Base-by-base conservation (phyloP, 1,140 invertebrate species). In the Delia radicum region DNA sequence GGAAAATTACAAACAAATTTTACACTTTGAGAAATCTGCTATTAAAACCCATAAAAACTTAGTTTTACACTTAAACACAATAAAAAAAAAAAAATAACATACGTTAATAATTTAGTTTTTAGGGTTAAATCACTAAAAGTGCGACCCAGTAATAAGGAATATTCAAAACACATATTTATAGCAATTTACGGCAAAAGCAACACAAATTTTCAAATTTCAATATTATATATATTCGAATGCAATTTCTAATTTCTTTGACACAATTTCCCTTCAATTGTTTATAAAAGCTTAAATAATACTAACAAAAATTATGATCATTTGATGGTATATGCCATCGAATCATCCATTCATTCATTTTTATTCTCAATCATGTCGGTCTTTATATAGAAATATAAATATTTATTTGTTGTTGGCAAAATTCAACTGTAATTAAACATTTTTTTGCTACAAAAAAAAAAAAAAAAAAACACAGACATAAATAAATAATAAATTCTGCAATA, bases 131-230 rank as follows among this genome's bases (percentile, higher is more conserved):
- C 29, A 33, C 18, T 69, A 69, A 69, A 69, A 69, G 33, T 69
- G 18, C 29, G 18, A 18, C 65, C 65, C 65, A 69, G n/a, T 18
- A 69, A 21, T 24, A 69, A 33, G 3, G 29, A 37, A 37, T 69
- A 69, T 69, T 69, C 37, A 33, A 69, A 69, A 33, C 65, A 69
- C 65, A 69, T 69, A n/a, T 69, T 21, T 69, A 55, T 55, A 2
- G 3, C 8, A 7, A 7, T 37, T 13, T 0, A 37, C 33, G 33
- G 8, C 33, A 37, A 1, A 37, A 37, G 1, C 33, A 33, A 13
- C 33, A 37, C n/a, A 33, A 33, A 42, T 42, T 42, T 42, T 42
- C 8, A 42, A 42, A 42, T 42, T 10, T 8, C 3, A 15, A 55
- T 24, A 55, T 55, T 21, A 8, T 21, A 21, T 55, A 21, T 55